Percentiles rank a stretch among this genome's conserved stretches.
Conservation (phyloP, 1,140 invertebrate species). For the Spodoptera frugiperda region DNA sequence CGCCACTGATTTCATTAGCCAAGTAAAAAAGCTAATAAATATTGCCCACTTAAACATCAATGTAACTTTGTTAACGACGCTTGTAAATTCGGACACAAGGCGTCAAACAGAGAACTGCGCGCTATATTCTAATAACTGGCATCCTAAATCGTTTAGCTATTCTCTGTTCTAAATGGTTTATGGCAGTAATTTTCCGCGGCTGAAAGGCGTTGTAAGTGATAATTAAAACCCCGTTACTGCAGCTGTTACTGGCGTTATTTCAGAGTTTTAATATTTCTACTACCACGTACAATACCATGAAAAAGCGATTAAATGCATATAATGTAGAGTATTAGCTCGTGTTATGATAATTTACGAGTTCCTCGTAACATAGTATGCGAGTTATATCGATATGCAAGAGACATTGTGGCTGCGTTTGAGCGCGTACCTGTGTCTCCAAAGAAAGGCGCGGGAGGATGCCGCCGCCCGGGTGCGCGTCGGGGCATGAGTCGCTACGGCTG, state of each 20-base stretch:
- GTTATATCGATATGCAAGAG: conserved; percentile 8
- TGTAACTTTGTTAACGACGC: conserved; percentile 15
- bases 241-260: conserved; percentile 76
- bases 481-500: conserved; percentile 62
- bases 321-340: conserved; percentile 52
- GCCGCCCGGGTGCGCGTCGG: conserved; percentile 31
- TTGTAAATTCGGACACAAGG: conserved; percentile 33
- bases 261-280: conserved; percentile 72
- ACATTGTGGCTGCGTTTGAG: not conserved
- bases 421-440: not conserved
- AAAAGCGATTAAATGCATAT: conserved; percentile 64
- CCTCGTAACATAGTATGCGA: conserved; percentile 4
- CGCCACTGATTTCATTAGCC: conserved; percentile 73
- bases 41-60: conserved; percentile 49
- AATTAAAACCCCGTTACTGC: conserved; percentile 80
- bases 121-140: conserved; percentile 66
- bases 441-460: conserved; percentile 2
- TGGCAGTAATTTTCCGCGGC: conserved; percentile 75
- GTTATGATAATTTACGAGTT: conserved; percentile 18
- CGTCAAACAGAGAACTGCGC: conserved; percentile 52
- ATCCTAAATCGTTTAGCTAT: conserved; percentile 75
- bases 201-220: conserved; percentile 81
- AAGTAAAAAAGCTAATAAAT: conserved; percentile 57
- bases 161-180: conserved; percentile 78
- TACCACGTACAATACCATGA: conserved; percentile 59